These are phyloP conservation scores for Rhyacophila evoluta DNA, from an alignment of 2,888 invertebrate species.

Conservation along the genomic window DNA sequence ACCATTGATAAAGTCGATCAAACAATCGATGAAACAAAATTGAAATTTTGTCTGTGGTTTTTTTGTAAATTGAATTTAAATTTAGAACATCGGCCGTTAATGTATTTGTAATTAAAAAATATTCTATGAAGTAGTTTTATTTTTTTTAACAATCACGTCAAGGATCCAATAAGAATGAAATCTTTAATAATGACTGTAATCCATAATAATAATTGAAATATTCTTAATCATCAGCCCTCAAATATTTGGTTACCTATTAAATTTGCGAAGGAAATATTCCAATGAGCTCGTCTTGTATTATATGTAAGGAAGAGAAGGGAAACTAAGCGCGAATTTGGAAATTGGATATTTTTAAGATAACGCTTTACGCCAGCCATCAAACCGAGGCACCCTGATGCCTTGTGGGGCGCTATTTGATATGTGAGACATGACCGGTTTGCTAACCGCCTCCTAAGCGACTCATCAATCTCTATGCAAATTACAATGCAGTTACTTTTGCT, in stretches of 20 bases:
- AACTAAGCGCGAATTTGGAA: slow-evolving; percentile 27
- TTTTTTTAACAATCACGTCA: no score
- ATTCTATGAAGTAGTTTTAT: no score
- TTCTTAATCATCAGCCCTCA: neutral
- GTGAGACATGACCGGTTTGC: slow-evolving; percentile 6
- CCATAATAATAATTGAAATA: no score
- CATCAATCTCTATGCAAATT: slow-evolving; percentile 24
- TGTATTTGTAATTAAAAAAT: no score
- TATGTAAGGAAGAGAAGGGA: neutral
- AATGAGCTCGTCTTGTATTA: slow-evolving; percentile 7
- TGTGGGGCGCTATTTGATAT: neutral
- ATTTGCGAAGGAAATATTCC: slow-evolving; percentile 26
- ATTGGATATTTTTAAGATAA: slow-evolving; percentile 33
- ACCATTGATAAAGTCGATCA: no score
- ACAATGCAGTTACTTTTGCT: neutral
- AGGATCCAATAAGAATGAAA: no score
- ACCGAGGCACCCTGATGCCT: neutral
- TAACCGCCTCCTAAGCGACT: slow-evolving; percentile 5
- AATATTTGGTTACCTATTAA: slow-evolving; percentile 15
- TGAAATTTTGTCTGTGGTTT: no score
- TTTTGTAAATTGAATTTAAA: no score
- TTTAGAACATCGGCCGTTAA: no score
- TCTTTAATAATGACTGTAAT: no score
- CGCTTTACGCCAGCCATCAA: slow-evolving; percentile 32
- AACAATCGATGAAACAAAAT: no score